A percentile compares a stretch with the other conserved stretches of the same genome.
Evolutionary conservation across 2,113 vertebrate genomes (phyloP).

Genomic region (Hydrochoerus hydrochaeris): DNA sequence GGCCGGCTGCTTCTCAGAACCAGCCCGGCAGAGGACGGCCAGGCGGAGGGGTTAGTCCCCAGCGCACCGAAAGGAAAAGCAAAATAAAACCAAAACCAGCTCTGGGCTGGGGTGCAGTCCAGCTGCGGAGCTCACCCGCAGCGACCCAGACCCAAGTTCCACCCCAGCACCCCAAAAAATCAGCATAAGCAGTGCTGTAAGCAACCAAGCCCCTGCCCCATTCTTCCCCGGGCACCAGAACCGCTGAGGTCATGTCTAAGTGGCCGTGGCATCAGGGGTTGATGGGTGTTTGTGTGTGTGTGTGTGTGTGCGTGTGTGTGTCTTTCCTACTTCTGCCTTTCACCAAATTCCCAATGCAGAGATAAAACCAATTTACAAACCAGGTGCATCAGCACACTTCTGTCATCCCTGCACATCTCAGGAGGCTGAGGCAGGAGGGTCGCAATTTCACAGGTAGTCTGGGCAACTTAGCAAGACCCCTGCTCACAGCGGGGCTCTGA

Average conservation of each 20-base stretch:
- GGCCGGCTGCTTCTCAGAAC: not conserved
- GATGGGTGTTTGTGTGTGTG: too few relatives aligned
- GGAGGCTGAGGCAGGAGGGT: not conserved
- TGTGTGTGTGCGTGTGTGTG: not conserved
- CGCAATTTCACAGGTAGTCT: not conserved
- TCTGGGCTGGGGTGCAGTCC: not conserved
- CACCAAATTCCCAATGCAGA: not conserved
- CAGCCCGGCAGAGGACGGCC: not conserved
- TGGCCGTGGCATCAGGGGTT: too few relatives aligned
- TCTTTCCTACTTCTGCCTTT: not conserved
- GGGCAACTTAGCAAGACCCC: not conserved
- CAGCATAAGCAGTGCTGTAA: not conserved
- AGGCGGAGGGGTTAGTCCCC: too few relatives aligned
- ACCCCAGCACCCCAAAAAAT: not conserved
- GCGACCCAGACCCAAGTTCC: not conserved
- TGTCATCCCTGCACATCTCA: not conserved
- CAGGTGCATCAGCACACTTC: not conserved
- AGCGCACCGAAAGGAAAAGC: not conserved
- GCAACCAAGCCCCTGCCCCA: not conserved
- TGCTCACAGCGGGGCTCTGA: not conserved
- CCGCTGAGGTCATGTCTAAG: too few relatives aligned
- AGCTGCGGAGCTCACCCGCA: not conserved
- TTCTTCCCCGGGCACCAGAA: too few relatives aligned
- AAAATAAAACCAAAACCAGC: not conserved
- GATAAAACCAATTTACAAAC: not conserved